A percentile compares a stretch with the other conserved stretches of the same genome.
Conservation (phyloP, 2,888 invertebrate genomes). For the Cremastinae sp. region DNA sequence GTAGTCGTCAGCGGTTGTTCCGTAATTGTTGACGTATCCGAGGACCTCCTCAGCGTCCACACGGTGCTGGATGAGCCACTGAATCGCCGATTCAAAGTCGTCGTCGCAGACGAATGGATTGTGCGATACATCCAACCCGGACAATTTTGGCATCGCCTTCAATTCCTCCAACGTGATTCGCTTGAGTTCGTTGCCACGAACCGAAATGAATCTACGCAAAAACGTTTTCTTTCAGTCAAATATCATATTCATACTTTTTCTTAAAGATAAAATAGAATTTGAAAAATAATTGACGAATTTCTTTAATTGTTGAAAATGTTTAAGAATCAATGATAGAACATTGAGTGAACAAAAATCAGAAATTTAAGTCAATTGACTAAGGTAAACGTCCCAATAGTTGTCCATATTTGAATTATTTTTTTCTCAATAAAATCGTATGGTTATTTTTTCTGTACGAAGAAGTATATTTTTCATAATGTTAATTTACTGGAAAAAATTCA, state of each 20-base stretch:
- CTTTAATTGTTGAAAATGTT: neutral
- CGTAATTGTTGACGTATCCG: constrained; percentile 68
- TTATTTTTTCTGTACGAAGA: no score
- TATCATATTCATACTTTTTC: no score
- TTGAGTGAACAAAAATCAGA: neutral
- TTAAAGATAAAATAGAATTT: neutral
- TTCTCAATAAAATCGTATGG: no score
- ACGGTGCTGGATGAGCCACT: constrained; percentile 84
- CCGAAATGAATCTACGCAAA: constrained; percentile 76
- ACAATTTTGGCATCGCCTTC: constrained; percentile 83
- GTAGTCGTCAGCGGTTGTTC: constrained; percentile 68
- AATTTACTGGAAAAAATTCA: no score
- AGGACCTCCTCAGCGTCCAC: constrained; percentile 82
- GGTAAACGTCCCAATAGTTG: no score
- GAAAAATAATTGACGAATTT: no score
- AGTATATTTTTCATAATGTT: no score
- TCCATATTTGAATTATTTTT: no score
- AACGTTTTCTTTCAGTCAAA: no score
- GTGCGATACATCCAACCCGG: constrained; percentile 84
- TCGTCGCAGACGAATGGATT: constrained; percentile 87
- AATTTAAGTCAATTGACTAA: neutral
- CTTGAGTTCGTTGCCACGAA: constrained; percentile 73
- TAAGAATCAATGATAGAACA: neutral
- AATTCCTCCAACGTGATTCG: constrained; percentile 83
- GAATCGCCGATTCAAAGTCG: constrained; percentile 86